Evolutionary conservation across 2,888 invertebrate genomes (phyloP).

Genomic region (Lysandra bellargus): DNA sequence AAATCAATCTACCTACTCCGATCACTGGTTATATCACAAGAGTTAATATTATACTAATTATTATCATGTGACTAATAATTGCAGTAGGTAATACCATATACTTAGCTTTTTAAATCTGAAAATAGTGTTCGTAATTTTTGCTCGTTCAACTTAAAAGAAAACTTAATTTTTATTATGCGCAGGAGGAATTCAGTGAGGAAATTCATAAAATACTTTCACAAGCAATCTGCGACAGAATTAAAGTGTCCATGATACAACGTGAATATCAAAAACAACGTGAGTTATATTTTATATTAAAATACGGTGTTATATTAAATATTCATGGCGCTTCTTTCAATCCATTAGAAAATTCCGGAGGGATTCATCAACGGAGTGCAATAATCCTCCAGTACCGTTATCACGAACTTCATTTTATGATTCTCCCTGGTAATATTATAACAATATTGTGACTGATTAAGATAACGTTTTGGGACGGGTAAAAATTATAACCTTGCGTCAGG

Average conservation of each 20-base stretch:
- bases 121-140: neutral
- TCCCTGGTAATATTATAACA: neutral
- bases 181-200: neutral
- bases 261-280: slow-evolving; percentile 10
- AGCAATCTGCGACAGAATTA: slow-evolving; percentile 5
- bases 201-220: neutral
- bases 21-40: too few relatives aligned
- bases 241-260: neutral
- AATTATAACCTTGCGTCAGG: too few relatives aligned
- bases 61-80: too few relatives aligned
- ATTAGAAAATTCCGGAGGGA: slow-evolving; percentile 27
- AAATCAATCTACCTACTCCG: too few relatives aligned
- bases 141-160: neutral
- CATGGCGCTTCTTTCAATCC: slow-evolving; percentile 27
- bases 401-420: slow-evolving; percentile 1
- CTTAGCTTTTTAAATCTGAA: too few relatives aligned
- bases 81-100: too few relatives aligned
- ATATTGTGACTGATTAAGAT: neutral
- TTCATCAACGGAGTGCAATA: slow-evolving; percentile 25
- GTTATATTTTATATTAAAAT: slow-evolving; percentile 22
- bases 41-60: too few relatives aligned
- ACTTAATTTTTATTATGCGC: neutral
- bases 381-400: slow-evolving; percentile 15
- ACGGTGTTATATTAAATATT: slow-evolving; percentile 30
- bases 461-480: neutral